Base-by-base conservation (phyloP, 2,888 invertebrate genomes). In the Acanthosepion lycidas region DNA sequence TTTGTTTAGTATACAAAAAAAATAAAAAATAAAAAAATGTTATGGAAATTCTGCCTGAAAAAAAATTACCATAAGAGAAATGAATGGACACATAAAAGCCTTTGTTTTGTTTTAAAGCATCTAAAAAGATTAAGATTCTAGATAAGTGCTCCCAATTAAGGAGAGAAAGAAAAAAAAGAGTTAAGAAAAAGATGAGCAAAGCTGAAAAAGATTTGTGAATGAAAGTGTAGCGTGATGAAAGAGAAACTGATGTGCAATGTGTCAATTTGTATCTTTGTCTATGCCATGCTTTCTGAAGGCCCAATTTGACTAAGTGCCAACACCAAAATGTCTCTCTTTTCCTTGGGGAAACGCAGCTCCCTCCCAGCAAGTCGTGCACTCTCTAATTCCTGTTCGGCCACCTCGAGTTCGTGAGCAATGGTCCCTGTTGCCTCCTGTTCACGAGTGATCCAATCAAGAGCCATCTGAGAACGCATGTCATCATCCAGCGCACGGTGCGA, bases 381-480 rank as follows among this genome's bases (percentile, higher is more conserved):
- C 97, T 98, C 98, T 95, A 99, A 98, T 97, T 99, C 99, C 95
- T 98, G 98, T 97, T 99, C 99, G 8, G 99, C 99, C 95, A 98
- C 98, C 94, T 98, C 98, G 95, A 99, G 98, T 97, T 99, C 99
- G 95, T 98, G 98, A 1, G 98, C 98, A 94, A 99, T 98, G 94
- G 99, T 98, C 1, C 98, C 98, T 0, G 98, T 97, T 9, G 98
- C 98, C 96, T 98, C 98, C 96, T 98, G 98, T 95, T 97, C 97
- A 49, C 98, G 96, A 23, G 99, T 98, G 95, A 99, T 99, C 99
- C 99, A 99, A 97, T 99, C 99, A 94, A 99, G 98, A 28, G 99
- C 99, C 99, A 99, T 99, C 98, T 97, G 97, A 95, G 99, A 99
- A 95, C 99, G 98, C 99, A 99, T 99, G 97, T 99, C 99, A 97